These are phyloP conservation scores for Microplitis deprimator DNA, from an alignment of 2,888 invertebrate genomes.

Conservation along the genomic window DNA sequence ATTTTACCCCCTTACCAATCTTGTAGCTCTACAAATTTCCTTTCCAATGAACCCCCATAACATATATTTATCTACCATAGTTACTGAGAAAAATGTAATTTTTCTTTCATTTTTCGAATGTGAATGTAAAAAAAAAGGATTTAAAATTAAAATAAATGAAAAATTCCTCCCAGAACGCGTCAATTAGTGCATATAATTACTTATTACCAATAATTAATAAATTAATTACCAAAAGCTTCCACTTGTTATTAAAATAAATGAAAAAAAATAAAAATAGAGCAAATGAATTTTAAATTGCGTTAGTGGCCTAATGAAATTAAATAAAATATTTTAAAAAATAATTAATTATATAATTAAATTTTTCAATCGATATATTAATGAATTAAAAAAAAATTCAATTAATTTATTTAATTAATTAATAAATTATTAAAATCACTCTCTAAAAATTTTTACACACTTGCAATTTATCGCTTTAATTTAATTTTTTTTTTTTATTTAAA, in stretches of 20 bases:
- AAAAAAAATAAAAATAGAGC: not conserved
- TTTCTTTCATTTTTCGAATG: too few relatives aligned
- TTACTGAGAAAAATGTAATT: too few relatives aligned
- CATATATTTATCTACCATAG: too few relatives aligned
- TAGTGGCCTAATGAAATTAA: too few relatives aligned
- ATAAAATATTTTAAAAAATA: too few relatives aligned
- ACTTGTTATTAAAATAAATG: not conserved
- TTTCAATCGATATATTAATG: too few relatives aligned
- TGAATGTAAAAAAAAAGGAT: conserved; percentile 5
- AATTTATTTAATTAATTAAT: not conserved
- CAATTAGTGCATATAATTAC: not conserved
- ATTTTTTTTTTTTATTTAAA: not conserved
- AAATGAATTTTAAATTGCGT: too few relatives aligned
- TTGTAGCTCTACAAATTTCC: too few relatives aligned
- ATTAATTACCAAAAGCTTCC: not conserved
- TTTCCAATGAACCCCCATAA: too few relatives aligned
- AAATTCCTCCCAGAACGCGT: not conserved
- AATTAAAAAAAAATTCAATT: too few relatives aligned
- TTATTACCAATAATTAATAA: not conserved
- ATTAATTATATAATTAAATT: too few relatives aligned
- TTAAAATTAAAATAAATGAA: not conserved
- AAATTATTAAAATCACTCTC: not conserved
- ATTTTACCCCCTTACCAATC: too few relatives aligned
- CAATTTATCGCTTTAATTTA: not conserved
- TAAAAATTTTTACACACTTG: not conserved